These are phyloP conservation scores for Pipra filicauda DNA, from an alignment of 2,113 vertebrate species.

Conservation along the genomic window DNA sequence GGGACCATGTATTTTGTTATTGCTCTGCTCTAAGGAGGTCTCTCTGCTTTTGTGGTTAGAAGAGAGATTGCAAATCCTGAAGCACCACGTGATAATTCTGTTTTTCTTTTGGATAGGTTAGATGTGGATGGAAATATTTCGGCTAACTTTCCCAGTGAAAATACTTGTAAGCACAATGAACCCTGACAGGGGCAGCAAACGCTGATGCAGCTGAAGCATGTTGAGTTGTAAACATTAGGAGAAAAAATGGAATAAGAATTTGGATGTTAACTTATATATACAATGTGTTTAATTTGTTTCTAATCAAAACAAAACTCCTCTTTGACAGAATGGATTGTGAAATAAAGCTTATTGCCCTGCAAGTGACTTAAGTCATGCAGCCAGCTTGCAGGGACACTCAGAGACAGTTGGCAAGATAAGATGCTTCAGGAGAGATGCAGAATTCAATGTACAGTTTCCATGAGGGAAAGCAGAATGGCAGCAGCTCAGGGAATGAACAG, in stretches of 20 bases:
- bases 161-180: neutral
- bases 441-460: neutral
- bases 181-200: neutral
- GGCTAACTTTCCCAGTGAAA: neutral
- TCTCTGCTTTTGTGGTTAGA: neutral
- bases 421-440: constrained; percentile 22
- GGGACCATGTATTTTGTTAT: neutral
- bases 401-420: constrained; percentile 10
- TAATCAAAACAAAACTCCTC: constrained; percentile 19
- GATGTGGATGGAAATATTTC: neutral
- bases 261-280: neutral
- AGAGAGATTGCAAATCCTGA: neutral
- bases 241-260: neutral
- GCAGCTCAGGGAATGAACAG: constrained; percentile 30
- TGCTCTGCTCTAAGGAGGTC: neutral
- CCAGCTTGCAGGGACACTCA: constrained; percentile 12
- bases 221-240: neutral
- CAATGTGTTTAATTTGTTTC: constrained; percentile 3
- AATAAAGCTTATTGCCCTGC: neutral
- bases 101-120: neutral
- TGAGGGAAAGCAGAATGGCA: constrained; percentile 30
- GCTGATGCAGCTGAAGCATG: neutral
- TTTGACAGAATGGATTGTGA: neutral
- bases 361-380: neutral
- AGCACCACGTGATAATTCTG: neutral